Percentiles rank a stretch among this genome's conserved stretches.
phyloP scores from a whole-genome alignment of 1,140 invertebrate genomes.

The Mylabris phalerata region DNA sequence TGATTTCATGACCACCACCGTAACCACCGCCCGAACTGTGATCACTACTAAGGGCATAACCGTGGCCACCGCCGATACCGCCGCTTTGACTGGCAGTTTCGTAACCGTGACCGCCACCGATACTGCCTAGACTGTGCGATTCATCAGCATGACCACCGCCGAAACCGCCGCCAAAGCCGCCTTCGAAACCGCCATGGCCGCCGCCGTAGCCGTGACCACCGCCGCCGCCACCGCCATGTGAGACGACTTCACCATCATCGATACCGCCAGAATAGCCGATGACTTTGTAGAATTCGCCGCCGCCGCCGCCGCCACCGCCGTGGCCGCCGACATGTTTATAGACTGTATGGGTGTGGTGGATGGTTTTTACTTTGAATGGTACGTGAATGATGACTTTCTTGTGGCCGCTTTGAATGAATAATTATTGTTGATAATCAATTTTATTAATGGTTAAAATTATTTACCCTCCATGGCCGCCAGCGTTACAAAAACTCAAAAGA shows the following conservation, averaged over 20 bases:
- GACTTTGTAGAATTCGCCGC: constrained; percentile 36
- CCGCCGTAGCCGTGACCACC: constrained; percentile 21
- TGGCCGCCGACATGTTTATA: constrained; percentile 47
- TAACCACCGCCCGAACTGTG: constrained; percentile 4
- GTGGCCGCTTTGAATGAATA: constrained; percentile 33
- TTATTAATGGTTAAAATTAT: background rate
- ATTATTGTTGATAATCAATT: background rate
- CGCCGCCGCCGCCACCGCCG: constrained; percentile 42
- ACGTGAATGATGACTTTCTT: constrained; percentile 56
- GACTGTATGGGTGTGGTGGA: constrained; percentile 54
- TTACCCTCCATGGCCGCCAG: constrained; percentile 24
- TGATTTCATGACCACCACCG: constrained; percentile 14
- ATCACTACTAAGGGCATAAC: constrained; percentile 3
- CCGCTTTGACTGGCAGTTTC: constrained; percentile 5
- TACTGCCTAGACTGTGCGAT: constrained; percentile 3
- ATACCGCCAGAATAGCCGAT: constrained; percentile 41
- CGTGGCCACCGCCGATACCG: constrained; percentile 8
- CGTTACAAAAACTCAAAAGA: constrained; percentile 23
- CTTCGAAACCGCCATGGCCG: constrained; percentile 16
- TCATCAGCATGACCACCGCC: constrained; percentile 29
- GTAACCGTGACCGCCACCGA: constrained; percentile 18
- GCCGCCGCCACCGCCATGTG: constrained; percentile 24
- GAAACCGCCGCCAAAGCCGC: constrained; percentile 19
- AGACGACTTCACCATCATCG: constrained; percentile 31
- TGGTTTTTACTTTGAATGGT: constrained; percentile 51